phyloP scores from a whole-genome alignment of 2,888 invertebrate species.

The Rosalia funebris region DNA sequence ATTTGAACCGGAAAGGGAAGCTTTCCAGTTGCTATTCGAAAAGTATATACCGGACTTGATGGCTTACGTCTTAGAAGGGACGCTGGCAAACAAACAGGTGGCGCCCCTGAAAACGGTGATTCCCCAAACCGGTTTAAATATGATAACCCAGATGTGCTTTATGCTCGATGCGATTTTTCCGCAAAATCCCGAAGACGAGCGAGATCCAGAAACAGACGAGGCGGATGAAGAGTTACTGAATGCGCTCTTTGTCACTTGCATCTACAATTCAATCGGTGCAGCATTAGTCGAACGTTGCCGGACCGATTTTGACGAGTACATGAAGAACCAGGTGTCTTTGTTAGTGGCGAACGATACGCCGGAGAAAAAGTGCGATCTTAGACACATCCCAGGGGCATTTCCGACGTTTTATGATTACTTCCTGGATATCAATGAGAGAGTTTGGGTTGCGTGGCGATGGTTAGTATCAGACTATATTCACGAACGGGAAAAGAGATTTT shows the following conservation, averaged over 20 bases:
- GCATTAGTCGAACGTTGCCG: conserved; percentile 76
- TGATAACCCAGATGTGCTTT: conserved; percentile 85
- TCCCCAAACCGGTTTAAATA: conserved; percentile 85
- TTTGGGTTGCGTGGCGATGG: conserved; percentile 89
- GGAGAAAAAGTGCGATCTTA: conserved; percentile 74
- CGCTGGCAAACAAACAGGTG: conserved; percentile 72
- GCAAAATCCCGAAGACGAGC: conserved; percentile 60
- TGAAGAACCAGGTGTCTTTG: conserved; percentile 73
- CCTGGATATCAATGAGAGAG: conserved; percentile 72
- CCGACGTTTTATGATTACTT: conserved; percentile 85
- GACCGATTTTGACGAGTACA: conserved; percentile 79
- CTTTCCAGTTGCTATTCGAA: conserved; percentile 72
- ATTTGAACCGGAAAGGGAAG: conserved; percentile 63
- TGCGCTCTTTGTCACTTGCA: conserved; percentile 77
- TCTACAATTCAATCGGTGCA: conserved; percentile 89
- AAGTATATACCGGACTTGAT: conserved; percentile 80
- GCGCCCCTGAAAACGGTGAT: conserved; percentile 83
- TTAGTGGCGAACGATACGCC: conserved; percentile 73
- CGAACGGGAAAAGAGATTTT: conserved; percentile 75
- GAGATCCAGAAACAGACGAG: conserved; percentile 63
- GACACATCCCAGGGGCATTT: conserved; percentile 78
- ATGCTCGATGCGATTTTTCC: conserved; percentile 81
- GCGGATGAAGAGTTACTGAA: conserved; percentile 72
- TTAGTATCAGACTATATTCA: conserved; percentile 82
- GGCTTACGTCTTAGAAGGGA: conserved; percentile 76